Base-by-base conservation (phyloP, 2,797 vertebrate species). In the Microctenopoma stevenorrisi region DNA sequence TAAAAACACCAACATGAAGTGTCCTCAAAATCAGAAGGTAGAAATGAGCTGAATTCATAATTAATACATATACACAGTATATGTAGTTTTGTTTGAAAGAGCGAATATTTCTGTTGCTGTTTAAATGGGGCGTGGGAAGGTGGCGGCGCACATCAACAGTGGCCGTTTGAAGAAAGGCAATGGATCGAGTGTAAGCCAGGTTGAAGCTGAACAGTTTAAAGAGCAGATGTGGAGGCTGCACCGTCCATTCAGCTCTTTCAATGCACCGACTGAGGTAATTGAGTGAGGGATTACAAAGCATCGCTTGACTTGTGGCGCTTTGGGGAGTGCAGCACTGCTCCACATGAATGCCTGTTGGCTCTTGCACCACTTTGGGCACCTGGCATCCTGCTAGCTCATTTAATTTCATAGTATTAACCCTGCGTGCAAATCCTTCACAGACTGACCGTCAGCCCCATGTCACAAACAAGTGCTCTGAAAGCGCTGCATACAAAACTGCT, bases 241-340 rank as follows among this genome's bases (percentile, higher is more conserved):
- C 11, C 55, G 25, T 48, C 42, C 68, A 83, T 64, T 86, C 67
- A 79, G 47, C 61, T 73, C 68, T 59, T 75, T 86, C 68, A 84
- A 69, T 83, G 50, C 76, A 69, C 63, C 77, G 79, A 82, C 78
- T 60, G 81, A 75, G 66, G 82, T 82, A 85, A 87, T 79, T 82
- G 79, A 86, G 62, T 68, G 66, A 83, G 61, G 64, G 55, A 83
- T 86, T 76, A 83, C 81, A 88, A 85, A 83, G 78, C 82, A 65
- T 58, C 5, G 56, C 74, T 89, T 85, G 79, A 82, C 74, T 84
- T 61, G 64, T 70, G 72, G 59, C 76, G 68, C 75, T 49, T n/a
- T 4, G 51, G 61, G 75, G 63, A 71, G 61, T 22, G 74, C 42
- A 47, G 55, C 4, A 0, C 71, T 13, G 68, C 68, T 70, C 52